Percentiles rank a stretch among this genome's conserved stretches.
Conservation (phyloP, 2,113 vertebrate genomes). For the Daphoenositta chrysoptera region DNA sequence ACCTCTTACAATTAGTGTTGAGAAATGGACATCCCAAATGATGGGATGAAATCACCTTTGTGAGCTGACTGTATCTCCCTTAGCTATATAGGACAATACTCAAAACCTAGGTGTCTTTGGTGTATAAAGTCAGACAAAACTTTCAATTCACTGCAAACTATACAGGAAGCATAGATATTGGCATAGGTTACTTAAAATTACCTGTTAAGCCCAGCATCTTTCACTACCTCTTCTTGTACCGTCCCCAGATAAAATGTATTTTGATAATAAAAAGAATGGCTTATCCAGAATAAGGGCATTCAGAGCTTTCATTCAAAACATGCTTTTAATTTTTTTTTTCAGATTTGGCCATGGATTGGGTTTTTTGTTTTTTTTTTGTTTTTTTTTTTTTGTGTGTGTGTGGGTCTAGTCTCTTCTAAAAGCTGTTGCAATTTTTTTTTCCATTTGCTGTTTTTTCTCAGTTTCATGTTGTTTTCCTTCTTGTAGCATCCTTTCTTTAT, state of each 20-base stretch:
- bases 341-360: background rate
- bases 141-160: background rate
- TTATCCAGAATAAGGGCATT: background rate
- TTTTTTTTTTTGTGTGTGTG: no score
- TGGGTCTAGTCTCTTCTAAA: background rate
- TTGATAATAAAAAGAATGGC: background rate
- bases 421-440: background rate
- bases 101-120: background rate
- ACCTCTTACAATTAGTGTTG: background rate
- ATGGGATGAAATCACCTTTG: background rate
- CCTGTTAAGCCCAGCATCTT: background rate
- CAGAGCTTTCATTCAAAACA: background rate
- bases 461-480: constrained; percentile 7
- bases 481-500: background rate
- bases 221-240: background rate
- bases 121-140: background rate
- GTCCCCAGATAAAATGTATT: background rate
- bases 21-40: background rate
- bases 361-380: no score
- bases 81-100: background rate
- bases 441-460: background rate
- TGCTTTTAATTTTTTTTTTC: background rate
- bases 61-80: background rate
- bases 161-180: background rate
- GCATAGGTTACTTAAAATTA: background rate